Conservation (phyloP, 2,888 invertebrate species). For the Polylopha cassiicola region DNA sequence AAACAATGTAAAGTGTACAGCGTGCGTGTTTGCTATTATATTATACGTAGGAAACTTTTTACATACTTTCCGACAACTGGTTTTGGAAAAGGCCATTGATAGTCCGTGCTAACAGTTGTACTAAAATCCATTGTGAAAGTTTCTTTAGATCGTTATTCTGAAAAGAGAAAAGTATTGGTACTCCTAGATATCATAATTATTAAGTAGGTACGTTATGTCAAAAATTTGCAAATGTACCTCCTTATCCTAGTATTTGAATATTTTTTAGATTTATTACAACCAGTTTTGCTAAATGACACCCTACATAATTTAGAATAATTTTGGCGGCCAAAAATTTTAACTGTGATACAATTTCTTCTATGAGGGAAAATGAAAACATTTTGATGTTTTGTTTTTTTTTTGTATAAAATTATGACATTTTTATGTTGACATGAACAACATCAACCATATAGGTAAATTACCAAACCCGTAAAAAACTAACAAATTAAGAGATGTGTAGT, state of each 20-base stretch:
- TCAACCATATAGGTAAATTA: no score
- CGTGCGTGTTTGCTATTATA: no score
- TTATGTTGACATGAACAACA: no score
- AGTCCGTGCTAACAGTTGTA: slow-evolving; percentile 70
- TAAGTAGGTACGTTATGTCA: slow-evolving; percentile 1
- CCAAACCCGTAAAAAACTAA: no score
- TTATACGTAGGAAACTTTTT: neutral
- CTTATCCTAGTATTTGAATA: slow-evolving; percentile 53
- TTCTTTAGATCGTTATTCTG: slow-evolving; percentile 9
- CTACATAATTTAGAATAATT: slow-evolving; percentile 72
- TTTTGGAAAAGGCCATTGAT: slow-evolving; percentile 78
- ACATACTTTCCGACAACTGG: slow-evolving; percentile 74
- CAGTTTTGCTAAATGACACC: slow-evolving; percentile 67
- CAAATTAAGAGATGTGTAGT: no score
- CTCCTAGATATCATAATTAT: neutral
- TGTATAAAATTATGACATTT: slow-evolving; percentile 15
- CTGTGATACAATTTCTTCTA: slow-evolving; percentile 67
- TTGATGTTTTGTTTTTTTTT: slow-evolving; percentile 59
- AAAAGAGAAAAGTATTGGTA: neutral
- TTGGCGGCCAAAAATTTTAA: slow-evolving; percentile 69
- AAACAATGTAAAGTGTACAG: no score
- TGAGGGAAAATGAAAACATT: slow-evolving; percentile 75
- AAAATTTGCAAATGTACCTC: slow-evolving; percentile 23
- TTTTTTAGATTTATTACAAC: slow-evolving; percentile 69
- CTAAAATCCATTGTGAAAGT: slow-evolving; percentile 60